Evolutionary conservation across 2,113 vertebrate genomes (phyloP).

Genomic region (Puntigrus tetrazona): DNA sequence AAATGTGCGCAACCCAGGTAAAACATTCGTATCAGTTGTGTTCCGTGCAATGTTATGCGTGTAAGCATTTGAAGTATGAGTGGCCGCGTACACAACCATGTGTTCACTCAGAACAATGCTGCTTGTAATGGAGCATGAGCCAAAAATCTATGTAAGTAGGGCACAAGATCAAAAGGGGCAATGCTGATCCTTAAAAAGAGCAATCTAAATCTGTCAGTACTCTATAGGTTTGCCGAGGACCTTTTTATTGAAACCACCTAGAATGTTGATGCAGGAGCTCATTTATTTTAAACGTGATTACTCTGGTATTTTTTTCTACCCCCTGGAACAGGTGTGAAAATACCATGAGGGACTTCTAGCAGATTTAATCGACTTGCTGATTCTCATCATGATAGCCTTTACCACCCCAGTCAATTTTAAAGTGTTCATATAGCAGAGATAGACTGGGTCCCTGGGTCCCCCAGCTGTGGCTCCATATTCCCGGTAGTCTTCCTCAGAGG

Average conservation of each 20-base stretch:
- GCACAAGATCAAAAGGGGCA: slow-evolving; percentile 21
- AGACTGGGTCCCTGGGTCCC: slow-evolving; percentile 23
- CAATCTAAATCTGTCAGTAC: slow-evolving; percentile 14
- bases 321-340: slow-evolving; percentile 26
- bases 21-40: neutral
- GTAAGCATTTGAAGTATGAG: neutral
- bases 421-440: slow-evolving; percentile 18
- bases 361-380: slow-evolving; percentile 36
- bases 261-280: slow-evolving; percentile 17
- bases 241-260: slow-evolving; percentile 35
- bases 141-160: slow-evolving; percentile 19
- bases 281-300: slow-evolving; percentile 38
- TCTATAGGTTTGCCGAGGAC: slow-evolving; percentile 11
- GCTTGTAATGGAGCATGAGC: slow-evolving; percentile 15
- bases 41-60: neutral
- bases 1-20: neutral
- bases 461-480: slow-evolving; percentile 33
- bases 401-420: slow-evolving; percentile 36
- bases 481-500: slow-evolving; percentile 32
- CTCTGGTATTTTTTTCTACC: slow-evolving; percentile 9
- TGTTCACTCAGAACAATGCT: slow-evolving; percentile 16
- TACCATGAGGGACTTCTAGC: slow-evolving; percentile 31
- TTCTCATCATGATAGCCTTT: slow-evolving; percentile 42
- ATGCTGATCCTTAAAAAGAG: neutral
- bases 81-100: neutral